phyloP scores from a whole-genome alignment of 35 echinoderm and acorn worm species.

The Diadema setosum region DNA sequence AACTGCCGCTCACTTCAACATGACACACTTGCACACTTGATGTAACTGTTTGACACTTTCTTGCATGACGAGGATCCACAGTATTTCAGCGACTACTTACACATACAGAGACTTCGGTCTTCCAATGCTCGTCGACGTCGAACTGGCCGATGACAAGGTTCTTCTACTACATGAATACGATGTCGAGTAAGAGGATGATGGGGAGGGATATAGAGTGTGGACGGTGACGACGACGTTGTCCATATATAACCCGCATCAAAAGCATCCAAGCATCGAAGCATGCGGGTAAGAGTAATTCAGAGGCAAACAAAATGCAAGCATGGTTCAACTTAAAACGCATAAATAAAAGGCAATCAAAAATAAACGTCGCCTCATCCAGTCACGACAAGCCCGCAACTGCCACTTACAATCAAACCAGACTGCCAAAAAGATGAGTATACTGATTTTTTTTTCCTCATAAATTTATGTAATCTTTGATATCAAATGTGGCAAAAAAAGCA shows the following conservation, averaged over 20 bases:
- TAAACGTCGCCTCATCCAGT: too few relatives aligned
- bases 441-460: too few relatives aligned
- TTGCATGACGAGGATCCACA: too few relatives aligned
- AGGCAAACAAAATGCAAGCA: constrained; percentile 8
- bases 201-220: neutral
- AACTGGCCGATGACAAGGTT: neutral
- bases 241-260: neutral
- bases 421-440: too few relatives aligned
- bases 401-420: too few relatives aligned
- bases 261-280: neutral
- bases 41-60: too few relatives aligned
- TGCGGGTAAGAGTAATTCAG: neutral
- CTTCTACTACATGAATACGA: neutral
- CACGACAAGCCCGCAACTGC: too few relatives aligned
- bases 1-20: too few relatives aligned
- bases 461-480: too few relatives aligned
- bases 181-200: neutral
- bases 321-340: neutral
- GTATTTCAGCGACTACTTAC: constrained; percentile 44
- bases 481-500: too few relatives aligned
- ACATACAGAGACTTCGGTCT: constrained; percentile 41
- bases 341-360: too few relatives aligned
- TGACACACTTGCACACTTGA: too few relatives aligned
- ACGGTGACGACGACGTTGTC: neutral
- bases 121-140: neutral